Percentiles rank a stretch among this genome's conserved stretches.
phyloP scores from a whole-genome alignment of 64 coral and sea anemone genomes.

The Pocillopora verrucosa region DNA sequence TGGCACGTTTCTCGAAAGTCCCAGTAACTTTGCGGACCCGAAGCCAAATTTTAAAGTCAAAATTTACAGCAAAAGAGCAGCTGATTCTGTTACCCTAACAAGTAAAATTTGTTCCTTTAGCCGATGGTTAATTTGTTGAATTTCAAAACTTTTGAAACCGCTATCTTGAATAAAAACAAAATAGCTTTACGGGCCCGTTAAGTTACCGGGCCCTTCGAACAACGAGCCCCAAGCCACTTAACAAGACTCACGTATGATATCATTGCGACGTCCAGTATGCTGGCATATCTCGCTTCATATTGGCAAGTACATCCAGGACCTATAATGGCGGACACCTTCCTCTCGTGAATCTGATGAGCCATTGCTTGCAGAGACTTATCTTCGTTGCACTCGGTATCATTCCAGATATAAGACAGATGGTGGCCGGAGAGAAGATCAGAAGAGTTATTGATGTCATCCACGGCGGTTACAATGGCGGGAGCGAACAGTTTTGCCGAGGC shows the following conservation, averaged over 20 bases:
- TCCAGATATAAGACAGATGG: slow-evolving; percentile 86
- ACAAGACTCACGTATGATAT: slow-evolving; percentile 92
- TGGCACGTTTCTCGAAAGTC: too few relatives aligned
- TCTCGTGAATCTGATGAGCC: slow-evolving; percentile 57
- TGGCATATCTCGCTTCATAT: slow-evolving; percentile 64
- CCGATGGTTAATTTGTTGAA: too few relatives aligned
- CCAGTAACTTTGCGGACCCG: too few relatives aligned
- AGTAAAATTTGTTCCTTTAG: too few relatives aligned
- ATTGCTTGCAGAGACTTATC: slow-evolving; percentile 38
- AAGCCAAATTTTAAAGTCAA: too few relatives aligned
- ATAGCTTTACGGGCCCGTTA: too few relatives aligned
- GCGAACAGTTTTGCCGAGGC: slow-evolving; percentile 30
- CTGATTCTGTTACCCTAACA: too few relatives aligned
- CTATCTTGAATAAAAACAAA: too few relatives aligned
- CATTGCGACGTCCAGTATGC: slow-evolving; percentile 66
- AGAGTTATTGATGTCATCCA: slow-evolving; percentile 77
- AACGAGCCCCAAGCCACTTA: neutral
- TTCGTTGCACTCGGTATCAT: slow-evolving; percentile 79
- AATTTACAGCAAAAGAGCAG: too few relatives aligned
- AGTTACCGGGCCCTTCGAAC: neutral
- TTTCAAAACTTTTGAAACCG: too few relatives aligned
- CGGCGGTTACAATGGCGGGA: slow-evolving; percentile 69
- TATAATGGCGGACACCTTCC: slow-evolving; percentile 73
- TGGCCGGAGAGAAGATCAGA: slow-evolving; percentile 64
- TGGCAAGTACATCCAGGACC: slow-evolving; percentile 78